Evolutionary conservation across 30 jellyfish, hydroid and myxozoan genomes (phyloP), one percentile per base, ranked within the genome.

Genomic region (Hydra vulgaris): DNA sequence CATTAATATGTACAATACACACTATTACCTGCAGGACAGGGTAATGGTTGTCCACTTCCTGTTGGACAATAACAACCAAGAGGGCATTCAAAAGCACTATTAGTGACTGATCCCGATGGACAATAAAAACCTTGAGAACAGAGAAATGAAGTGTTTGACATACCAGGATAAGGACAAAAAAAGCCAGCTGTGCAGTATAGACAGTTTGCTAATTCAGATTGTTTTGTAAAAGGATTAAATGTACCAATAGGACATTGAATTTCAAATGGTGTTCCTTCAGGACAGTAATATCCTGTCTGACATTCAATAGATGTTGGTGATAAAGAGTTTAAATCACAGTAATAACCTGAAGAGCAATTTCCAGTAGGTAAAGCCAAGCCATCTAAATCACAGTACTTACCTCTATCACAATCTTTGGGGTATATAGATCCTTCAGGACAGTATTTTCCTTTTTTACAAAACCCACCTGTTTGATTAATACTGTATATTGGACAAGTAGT

Each of bases 21-120:
- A n/a, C n/a, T n/a, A n/a, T 53, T 71, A 92, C 98, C 98, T 80
- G 96, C 89, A 22, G 96, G 96, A 71, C 98, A 92, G 8, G 94
- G 89, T 1, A 27, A 61, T 0, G 98, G 96, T 0, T 87, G 54
- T 54, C 96, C 96, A 74, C 85, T 79, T 18, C 96, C 96, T 40
- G 96, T 87, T 1, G 89, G 96, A 77, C 98, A 92, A 82, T 73
- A 92, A 21, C 79, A 92, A 0, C 98, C 98, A 56, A 84, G 86
- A 0, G 96, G 96, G 86, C 98, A 92, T 77, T 87, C 95, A n/a
- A 67, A 80, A 21, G 95, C 77, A 86, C 87, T 87, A 27, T 92
- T 92, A 40, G 72, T 81, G 23, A 88, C 73, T 7, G 98, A 92
- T 16, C 98, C 96, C 16, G 96, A 79, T 25, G 95, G 95, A 69